Conservation (phyloP, 1,140 invertebrate genomes). For the Drosophila truncata region DNA sequence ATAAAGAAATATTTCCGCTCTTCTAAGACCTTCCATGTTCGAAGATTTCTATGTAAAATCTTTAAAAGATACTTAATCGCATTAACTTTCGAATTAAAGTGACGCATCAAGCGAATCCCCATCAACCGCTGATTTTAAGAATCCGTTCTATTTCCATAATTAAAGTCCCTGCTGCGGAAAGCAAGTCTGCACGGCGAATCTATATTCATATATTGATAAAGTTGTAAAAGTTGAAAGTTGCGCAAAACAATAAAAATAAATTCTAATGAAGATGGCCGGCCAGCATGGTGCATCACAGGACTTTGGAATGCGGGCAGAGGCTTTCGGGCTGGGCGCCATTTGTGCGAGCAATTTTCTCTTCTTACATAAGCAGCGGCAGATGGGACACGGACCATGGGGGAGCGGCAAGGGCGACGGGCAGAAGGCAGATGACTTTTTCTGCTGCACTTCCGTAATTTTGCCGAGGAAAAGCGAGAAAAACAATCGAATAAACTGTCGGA, state of each 20-base stretch:
- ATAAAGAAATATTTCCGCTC: background rate
- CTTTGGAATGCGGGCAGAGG: conserved; percentile 14
- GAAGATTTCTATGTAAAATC: no score
- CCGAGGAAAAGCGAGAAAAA: conserved; percentile 78
- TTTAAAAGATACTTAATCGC: no score
- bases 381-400: conserved; percentile 22
- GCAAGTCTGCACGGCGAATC: conserved; percentile 45
- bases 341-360: conserved; percentile 77
- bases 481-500: conserved; percentile 83
- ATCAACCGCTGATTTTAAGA: conserved; percentile 24
- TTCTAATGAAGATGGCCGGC: conserved; percentile 80
- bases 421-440: conserved; percentile 59
- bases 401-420: background rate
- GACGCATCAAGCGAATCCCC: conserved; percentile 1
- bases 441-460: conserved; percentile 81
- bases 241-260: conserved; percentile 83
- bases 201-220: conserved; percentile 84
- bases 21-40: background rate
- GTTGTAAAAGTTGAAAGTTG: conserved; percentile 83
- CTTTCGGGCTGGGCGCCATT: conserved; percentile 59
- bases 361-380: conserved; percentile 72
- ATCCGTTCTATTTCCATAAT: conserved; percentile 61
- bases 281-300: conserved; percentile 68
- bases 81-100: conserved; percentile 1
- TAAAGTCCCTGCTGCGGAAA: conserved; percentile 59